Evolutionary conservation across 2,113 vertebrate genomes (phyloP), one percentile per base, ranked within the genome.

Genomic region (Microtus richardsoni): DNA sequence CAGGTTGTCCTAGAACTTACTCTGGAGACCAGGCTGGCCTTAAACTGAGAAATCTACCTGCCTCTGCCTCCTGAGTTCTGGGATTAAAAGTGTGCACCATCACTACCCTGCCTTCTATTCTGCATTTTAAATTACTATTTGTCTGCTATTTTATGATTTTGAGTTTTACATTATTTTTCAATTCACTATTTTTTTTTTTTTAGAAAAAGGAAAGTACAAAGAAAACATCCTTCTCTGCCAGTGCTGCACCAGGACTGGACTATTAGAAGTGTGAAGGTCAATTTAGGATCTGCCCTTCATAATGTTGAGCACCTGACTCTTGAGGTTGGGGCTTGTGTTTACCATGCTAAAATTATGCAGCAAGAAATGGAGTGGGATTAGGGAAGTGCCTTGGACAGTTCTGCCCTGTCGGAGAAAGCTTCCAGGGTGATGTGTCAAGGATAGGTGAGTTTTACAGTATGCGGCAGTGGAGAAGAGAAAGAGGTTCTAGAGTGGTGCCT

Each of bases 91-190:
- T 66, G 17, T 22, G 9, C 33, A 2, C 36, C 19, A 14, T 17
- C 70, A 73, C 17, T 7, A 7, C 36, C 68, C 36, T 70, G 68
- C 16, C 33, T 95, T n/a, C 30, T 84, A 87, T 75, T 75, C 41
- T 41, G 28, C 33, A 41, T 77, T 89, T 88, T 94, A 71, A 71
- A 36, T 75, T 39, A 44, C 30, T 3, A 33, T 36, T 78, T 64
- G 28, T 95, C 33, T 93, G 88, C 19, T 44, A 68, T 39, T 93
- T 84, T 52, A 36, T 7, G 58, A 62, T 92, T 96, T 96, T 54
- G 13, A 5, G 5, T 74, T 88, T 80, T 54, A 54, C 4, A n/a
- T 54, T 6, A 79, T 36, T 36, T 79, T 36, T 54, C 9, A 79
- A 12, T 54, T n/a, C 19, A 14, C 17, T 47, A 1, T 49, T 49